phyloP scores from a whole-genome alignment of 2,888 invertebrate species.

The Callyntrura sp. region DNA sequence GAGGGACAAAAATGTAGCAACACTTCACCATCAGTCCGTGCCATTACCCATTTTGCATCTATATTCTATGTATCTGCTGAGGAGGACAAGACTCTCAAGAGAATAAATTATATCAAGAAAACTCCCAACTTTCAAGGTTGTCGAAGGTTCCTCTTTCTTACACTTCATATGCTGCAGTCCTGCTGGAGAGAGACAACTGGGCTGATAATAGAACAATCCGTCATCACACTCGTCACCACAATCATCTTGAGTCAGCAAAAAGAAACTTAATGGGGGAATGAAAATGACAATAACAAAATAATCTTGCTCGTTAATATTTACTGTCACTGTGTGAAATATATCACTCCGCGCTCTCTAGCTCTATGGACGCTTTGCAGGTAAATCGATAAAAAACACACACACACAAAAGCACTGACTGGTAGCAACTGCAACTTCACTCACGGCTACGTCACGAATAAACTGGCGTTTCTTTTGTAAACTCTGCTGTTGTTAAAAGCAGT shows the following conservation, averaged over 20 bases:
- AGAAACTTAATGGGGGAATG: neutral
- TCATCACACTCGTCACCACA: no score
- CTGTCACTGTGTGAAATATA: no score
- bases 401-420: no score
- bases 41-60: neutral
- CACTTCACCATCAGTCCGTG: neutral
- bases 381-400: no score
- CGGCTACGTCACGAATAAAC: no score
- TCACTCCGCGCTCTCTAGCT: no score
- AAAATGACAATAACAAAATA: neutral
- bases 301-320: neutral
- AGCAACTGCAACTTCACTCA: no score
- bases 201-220: neutral
- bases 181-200: no score
- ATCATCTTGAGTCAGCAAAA: neutral
- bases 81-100: neutral
- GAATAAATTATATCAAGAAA: conserved; percentile 26
- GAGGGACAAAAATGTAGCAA: neutral
- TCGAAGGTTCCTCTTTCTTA: conserved; percentile 38
- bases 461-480: no score
- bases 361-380: no score
- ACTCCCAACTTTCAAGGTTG: conserved; percentile 74
- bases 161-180: no score
- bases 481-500: neutral
- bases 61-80: no score